Evolutionary conservation across 2,888 invertebrate genomes (phyloP).

Genomic region (Itoplectis maculator): DNA sequence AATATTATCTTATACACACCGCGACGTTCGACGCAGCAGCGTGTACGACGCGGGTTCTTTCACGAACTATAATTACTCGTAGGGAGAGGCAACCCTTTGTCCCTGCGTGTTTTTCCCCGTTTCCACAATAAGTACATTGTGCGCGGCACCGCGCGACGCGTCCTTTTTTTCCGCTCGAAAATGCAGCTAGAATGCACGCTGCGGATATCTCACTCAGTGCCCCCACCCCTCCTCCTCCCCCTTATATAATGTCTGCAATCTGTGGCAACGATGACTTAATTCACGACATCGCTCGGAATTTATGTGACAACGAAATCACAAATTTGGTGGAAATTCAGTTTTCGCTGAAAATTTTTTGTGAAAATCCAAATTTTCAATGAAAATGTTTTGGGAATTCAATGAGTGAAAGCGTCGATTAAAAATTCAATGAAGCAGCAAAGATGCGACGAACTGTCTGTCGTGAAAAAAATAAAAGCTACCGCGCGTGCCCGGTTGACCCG

Average conservation of each 20-base stretch:
- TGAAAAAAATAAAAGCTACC: neutral
- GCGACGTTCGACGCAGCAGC: constrained; percentile 16
- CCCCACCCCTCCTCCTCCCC: no score
- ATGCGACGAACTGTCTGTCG: neutral
- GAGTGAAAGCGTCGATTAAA: no score
- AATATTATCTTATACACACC: constrained; percentile 57
- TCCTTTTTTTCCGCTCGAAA: constrained; percentile 26
- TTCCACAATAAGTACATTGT: constrained; percentile 36
- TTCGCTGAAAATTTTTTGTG: no score
- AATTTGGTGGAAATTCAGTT: neutral
- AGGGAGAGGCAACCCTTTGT: constrained; percentile 34
- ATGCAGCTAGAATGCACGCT: constrained; percentile 21
- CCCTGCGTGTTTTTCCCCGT: constrained; percentile 55
- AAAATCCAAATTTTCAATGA: no score
- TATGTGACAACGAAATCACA: neutral
- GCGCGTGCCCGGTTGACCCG: neutral
- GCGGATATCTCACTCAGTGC: neutral
- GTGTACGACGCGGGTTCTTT: constrained; percentile 42
- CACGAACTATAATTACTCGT: constrained; percentile 43
- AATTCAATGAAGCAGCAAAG: no score
- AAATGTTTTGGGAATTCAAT: no score
- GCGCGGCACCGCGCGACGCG: neutral
- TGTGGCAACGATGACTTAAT: neutral
- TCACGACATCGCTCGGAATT: neutral
- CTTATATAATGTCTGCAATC: constrained; percentile 22